Percentiles rank a stretch among this genome's conserved stretches.
phyloP scores from a whole-genome alignment of 2,797 vertebrate species.

The Pangasius larnaudii region DNA sequence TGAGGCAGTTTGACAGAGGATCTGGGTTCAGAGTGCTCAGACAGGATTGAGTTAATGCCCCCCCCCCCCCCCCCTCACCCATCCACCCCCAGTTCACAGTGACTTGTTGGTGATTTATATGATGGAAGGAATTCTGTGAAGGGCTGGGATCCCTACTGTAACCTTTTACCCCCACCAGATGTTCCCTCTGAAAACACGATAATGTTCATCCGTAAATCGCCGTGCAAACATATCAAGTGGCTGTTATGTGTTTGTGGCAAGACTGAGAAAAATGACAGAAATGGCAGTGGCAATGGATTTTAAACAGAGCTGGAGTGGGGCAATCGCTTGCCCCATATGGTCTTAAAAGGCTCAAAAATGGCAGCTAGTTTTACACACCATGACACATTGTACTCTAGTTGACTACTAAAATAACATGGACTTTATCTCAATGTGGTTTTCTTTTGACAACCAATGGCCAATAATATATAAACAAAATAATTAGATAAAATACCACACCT shows the following conservation, averaged over 20 bases:
- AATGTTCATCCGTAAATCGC: conserved; percentile 79
- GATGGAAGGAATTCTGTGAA: conserved; percentile 83
- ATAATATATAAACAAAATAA: neutral
- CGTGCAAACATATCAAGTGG: conserved; percentile 81
- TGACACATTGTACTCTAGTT: neutral
- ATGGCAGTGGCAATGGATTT: conserved; percentile 56
- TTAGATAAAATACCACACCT: neutral
- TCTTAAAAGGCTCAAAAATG: conserved; percentile 24
- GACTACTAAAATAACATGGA: neutral
- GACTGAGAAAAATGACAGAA: conserved; percentile 72
- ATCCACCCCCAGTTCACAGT: conserved; percentile 68
- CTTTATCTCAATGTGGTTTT: neutral
- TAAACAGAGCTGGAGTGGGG: conserved; percentile 34
- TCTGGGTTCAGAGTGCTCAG: conserved; percentile 63
- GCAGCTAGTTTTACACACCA: conserved; percentile 6
- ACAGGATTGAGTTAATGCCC: conserved; percentile 76
- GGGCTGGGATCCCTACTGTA: conserved; percentile 79
- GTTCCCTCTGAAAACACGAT: conserved; percentile 81
- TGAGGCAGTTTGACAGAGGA: conserved; percentile 59
- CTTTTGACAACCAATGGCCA: neutral
- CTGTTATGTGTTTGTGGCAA: conserved; percentile 72
- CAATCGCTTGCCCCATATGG: conserved; percentile 38
- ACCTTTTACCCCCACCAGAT: conserved; percentile 84
- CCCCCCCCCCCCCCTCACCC: conserved; percentile 49
- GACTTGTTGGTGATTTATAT: conserved; percentile 84